Evolutionary conservation across 1,140 invertebrate genomes (phyloP).

Genomic region (Aphis gossypii): DNA sequence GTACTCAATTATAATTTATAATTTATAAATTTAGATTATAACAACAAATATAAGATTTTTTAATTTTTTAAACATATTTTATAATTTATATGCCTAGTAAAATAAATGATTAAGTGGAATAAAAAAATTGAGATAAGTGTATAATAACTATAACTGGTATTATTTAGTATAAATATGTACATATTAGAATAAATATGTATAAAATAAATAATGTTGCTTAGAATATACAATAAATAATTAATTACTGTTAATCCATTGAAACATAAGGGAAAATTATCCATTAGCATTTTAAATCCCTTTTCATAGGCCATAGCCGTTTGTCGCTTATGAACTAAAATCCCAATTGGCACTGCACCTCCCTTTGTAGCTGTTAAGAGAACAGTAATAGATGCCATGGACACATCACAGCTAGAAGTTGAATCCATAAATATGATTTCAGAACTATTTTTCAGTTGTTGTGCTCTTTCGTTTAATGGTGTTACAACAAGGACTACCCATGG

Average conservation of each 20-base stretch:
- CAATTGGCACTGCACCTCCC: not conserved
- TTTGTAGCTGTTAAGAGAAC: slow-evolving; percentile 11
- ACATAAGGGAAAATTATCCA: not conserved
- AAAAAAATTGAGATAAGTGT: too few relatives aligned
- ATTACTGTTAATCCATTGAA: slow-evolving; percentile 24
- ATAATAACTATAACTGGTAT: too few relatives aligned
- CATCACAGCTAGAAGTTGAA: slow-evolving; percentile 30
- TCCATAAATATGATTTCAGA: slow-evolving; percentile 25
- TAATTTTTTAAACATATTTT: too few relatives aligned
- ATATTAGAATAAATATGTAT: too few relatives aligned
- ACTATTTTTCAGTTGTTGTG: not conserved
- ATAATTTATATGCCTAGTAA: too few relatives aligned
- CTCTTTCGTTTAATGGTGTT: not conserved
- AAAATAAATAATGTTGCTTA: too few relatives aligned
- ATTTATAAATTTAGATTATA: too few relatives aligned
- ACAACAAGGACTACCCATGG: not conserved
- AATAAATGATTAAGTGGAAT: too few relatives aligned
- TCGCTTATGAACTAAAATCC: not conserved
- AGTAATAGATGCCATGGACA: not conserved
- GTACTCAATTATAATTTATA: too few relatives aligned
- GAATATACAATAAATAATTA: too few relatives aligned
- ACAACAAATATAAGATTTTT: too few relatives aligned
- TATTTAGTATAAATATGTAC: too few relatives aligned
- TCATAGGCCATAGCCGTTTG: slow-evolving; percentile 36
- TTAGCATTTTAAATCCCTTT: slow-evolving; percentile 6